A percentile compares a stretch with the other conserved stretches of the same genome.
phyloP scores from a whole-genome alignment of 2,113 vertebrate species.

The Leptosomus discolor region DNA sequence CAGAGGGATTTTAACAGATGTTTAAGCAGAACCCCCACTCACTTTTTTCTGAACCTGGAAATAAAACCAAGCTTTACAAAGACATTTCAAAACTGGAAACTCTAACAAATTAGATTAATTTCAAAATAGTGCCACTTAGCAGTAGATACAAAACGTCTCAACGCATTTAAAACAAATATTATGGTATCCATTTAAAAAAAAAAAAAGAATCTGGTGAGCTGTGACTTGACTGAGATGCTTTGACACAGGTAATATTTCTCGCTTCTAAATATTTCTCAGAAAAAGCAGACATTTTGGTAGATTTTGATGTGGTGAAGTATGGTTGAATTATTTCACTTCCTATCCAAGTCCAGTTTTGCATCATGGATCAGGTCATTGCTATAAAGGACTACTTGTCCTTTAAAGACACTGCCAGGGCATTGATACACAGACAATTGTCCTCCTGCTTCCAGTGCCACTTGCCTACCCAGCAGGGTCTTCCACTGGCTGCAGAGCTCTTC shows the following conservation, averaged over 20 bases:
- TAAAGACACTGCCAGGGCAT: not conserved
- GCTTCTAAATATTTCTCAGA: not conserved
- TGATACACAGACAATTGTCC: not conserved
- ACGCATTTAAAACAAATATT: not conserved
- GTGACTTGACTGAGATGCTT: not conserved
- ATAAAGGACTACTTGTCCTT: not conserved
- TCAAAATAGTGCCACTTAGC: not conserved
- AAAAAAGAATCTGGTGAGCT: not conserved
- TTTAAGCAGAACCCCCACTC: not conserved
- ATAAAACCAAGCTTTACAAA: not conserved
- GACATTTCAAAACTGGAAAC: not conserved
- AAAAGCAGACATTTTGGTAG: not conserved
- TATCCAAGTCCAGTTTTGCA: not conserved
- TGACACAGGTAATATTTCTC: not conserved
- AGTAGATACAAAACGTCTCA: not conserved
- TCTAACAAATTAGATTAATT: not conserved
- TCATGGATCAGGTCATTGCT: not conserved
- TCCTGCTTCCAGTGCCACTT: not conserved
- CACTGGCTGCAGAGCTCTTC: not conserved
- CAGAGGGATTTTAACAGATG: not conserved
- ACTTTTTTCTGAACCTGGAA: not conserved
- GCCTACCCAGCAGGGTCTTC: not conserved
- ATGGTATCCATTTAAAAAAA: not conserved
- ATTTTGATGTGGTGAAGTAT: not conserved
- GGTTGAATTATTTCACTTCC: not conserved